Evolutionary conservation across 2,113 vertebrate genomes (phyloP).

Genomic region (Podocnemis expansa): DNA sequence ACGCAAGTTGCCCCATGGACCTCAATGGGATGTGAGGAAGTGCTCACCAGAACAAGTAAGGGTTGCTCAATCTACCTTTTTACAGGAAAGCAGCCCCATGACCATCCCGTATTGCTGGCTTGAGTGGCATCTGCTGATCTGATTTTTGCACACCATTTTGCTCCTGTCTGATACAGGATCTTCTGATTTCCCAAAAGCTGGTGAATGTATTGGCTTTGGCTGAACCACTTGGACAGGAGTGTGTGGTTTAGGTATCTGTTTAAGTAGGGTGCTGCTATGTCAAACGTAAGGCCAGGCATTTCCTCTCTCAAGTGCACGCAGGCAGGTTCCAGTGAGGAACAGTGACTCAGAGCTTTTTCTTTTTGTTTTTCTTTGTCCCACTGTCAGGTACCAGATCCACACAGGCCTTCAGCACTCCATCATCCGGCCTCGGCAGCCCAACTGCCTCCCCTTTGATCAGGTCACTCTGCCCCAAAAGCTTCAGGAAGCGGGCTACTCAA

Average conservation of each 20-base stretch:
- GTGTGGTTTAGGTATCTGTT: not conserved
- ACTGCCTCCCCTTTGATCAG: constrained; percentile 93
- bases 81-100: not conserved
- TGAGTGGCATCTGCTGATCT: not conserved
- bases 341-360: not conserved
- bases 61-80: not conserved
- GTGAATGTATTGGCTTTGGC: not conserved
- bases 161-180: not conserved
- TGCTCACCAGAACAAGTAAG: not conserved
- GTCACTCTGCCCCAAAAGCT: constrained; percentile 94
- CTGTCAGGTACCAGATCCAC: constrained; percentile 95
- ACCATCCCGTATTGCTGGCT: not conserved
- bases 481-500: constrained; percentile 93
- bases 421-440: constrained; percentile 94
- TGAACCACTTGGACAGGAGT: not conserved
- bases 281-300: not conserved
- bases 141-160: not conserved
- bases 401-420: constrained; percentile 98
- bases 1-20: not conserved
- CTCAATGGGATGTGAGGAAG: not conserved
- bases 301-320: not conserved
- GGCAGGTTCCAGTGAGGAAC: not conserved
- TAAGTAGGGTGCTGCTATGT: accelerated
- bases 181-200: not conserved
- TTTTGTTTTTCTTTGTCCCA: not conserved